These are phyloP conservation scores for Acomys russatus DNA, from an alignment of 2,797 vertebrate species.

Conservation along the genomic window DNA sequence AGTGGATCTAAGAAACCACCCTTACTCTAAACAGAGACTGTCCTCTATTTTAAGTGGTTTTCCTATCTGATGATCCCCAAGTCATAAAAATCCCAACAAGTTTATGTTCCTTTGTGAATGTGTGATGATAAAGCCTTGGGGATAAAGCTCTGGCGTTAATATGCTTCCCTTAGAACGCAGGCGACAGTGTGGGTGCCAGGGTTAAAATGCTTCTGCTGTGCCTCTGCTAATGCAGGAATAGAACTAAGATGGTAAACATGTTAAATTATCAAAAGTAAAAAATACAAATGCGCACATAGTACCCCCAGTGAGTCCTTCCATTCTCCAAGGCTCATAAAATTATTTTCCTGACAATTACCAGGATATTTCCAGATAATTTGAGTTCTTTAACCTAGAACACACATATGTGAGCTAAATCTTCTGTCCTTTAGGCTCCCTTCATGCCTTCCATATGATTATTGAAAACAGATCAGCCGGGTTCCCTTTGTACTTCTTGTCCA, in stretches of 20 bases:
- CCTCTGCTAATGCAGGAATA: slow-evolving; percentile 77
- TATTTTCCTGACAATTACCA: slow-evolving; percentile 41
- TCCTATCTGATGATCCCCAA: slow-evolving; percentile 77
- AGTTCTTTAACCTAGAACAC: neutral
- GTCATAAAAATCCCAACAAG: slow-evolving; percentile 82
- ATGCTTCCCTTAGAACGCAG: slow-evolving; percentile 81
- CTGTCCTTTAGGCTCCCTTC: slow-evolving; percentile 64
- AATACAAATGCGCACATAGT: slow-evolving; percentile 77
- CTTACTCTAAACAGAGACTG: slow-evolving; percentile 80
- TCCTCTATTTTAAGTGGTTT: slow-evolving; percentile 82
- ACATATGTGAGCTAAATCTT: slow-evolving; percentile 53
- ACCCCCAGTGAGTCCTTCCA: slow-evolving; percentile 73
- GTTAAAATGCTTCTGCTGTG: slow-evolving; percentile 80
- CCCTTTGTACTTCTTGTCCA: neutral
- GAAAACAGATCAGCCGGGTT: neutral
- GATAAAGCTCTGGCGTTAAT: slow-evolving; percentile 76
- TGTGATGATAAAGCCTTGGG: slow-evolving; percentile 71
- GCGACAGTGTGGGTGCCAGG: slow-evolving; percentile 61
- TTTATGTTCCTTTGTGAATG: slow-evolving; percentile 70
- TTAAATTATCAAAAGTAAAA: slow-evolving; percentile 78
- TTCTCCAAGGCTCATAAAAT: slow-evolving; percentile 75
- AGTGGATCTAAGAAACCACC: slow-evolving; percentile 83
- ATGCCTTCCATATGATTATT: neutral
- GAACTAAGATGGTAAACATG: slow-evolving; percentile 80
- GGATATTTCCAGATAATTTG: neutral